Evolutionary conservation across 2,888 invertebrate genomes (phyloP).

Genomic region (Papilio demoleus): DNA sequence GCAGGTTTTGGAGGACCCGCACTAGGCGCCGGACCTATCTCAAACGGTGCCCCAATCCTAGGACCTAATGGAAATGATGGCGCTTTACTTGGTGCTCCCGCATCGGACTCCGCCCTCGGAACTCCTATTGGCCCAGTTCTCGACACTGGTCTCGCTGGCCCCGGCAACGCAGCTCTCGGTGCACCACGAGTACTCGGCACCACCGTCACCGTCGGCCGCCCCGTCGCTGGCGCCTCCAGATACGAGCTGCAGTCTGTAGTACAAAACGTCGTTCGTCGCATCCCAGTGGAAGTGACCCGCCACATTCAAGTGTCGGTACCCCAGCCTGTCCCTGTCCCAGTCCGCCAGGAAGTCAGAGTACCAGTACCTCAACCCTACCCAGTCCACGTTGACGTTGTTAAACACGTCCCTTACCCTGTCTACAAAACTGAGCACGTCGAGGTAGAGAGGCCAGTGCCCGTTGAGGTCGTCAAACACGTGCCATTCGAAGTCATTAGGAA

Average conservation of each 20-base stretch:
- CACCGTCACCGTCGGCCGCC: conserved; percentile 62
- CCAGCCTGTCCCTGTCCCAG: conserved; percentile 70
- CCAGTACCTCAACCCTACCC: conserved; percentile 79
- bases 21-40: conserved; percentile 36
- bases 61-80: conserved; percentile 30
- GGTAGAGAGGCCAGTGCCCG: conserved; percentile 75
- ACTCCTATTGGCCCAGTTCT: conserved; percentile 37
- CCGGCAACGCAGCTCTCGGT: conserved; percentile 50
- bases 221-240: conserved; percentile 57
- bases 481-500: conserved; percentile 75
- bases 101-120: conserved; percentile 17
- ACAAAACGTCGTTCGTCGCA: conserved; percentile 73
- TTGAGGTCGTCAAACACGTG: conserved; percentile 71
- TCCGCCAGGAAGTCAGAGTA: conserved; percentile 72
- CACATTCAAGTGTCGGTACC: conserved; percentile 73
- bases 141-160: conserved; percentile 29
- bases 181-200: conserved; percentile 65
- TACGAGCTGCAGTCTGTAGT: conserved; percentile 77
- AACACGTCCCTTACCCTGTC: conserved; percentile 76
- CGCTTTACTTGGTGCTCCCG: conserved; percentile 32
- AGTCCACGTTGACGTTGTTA: conserved; percentile 74
- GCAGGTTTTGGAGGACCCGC: conserved; percentile 36
- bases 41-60: conserved; percentile 33
- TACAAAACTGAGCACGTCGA: conserved; percentile 74
- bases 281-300: conserved; percentile 75